Conservation (phyloP, 2,113 vertebrate species). For the Chaetorhynchus papuensis region DNA sequence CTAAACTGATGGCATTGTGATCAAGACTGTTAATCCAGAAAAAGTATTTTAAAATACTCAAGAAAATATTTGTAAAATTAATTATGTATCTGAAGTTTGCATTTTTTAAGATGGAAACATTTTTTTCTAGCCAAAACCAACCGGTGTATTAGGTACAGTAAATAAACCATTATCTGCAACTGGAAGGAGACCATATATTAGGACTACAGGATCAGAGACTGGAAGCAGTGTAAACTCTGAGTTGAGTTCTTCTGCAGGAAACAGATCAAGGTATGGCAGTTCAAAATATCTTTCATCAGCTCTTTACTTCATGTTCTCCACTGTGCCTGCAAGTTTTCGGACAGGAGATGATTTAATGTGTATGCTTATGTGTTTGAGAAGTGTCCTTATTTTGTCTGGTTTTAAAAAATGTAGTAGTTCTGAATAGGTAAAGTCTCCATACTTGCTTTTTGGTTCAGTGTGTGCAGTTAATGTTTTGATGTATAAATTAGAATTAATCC, state of each 20-base stretch:
- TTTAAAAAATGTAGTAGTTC: not conserved
- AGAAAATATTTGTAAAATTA: not conserved
- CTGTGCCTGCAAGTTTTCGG: not conserved
- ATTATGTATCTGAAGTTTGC: not conserved
- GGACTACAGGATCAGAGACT: constrained; percentile 80
- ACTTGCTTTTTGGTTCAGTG: not conserved
- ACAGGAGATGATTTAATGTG: not conserved
- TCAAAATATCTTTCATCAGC: not conserved
- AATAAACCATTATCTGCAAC: constrained; percentile 94
- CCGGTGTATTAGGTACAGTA: constrained; percentile 88
- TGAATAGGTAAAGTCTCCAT: not conserved
- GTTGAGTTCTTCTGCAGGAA: constrained; percentile 80
- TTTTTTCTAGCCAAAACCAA: constrained; percentile 84
- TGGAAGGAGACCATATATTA: constrained; percentile 87
- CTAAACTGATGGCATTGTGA: not conserved
- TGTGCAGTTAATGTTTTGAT: not conserved
- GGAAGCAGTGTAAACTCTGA: constrained; percentile 87
- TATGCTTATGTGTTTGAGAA: not conserved
- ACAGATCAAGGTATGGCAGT: constrained; percentile 83
- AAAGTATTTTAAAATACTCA: not conserved
- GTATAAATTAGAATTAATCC: not conserved
- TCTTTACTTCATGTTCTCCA: not conserved
- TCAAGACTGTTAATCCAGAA: not conserved
- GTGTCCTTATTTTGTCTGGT: not conserved
- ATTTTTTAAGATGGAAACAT: not conserved